Evolutionary conservation across 2,797 vertebrate genomes (phyloP), one percentile per base, ranked within the genome.

Genomic region (Gadopsis bispinosus): DNA sequence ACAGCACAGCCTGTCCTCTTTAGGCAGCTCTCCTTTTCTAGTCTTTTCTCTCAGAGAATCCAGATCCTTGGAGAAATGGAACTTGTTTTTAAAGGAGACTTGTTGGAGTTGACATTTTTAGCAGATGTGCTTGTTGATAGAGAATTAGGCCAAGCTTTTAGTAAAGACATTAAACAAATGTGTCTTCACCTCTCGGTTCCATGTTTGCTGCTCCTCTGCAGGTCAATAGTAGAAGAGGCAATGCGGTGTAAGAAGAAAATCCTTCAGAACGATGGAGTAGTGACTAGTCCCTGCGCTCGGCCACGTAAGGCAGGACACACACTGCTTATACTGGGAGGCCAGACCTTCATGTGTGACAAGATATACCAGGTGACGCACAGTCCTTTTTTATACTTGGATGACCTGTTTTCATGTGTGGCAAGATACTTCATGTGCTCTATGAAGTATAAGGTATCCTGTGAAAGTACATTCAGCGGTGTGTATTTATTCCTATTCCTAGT

Each of bases 311-410:
- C 97, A 0, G 97, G 97, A 14, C 97, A 99, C 87, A 97, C 97
- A 0, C 93, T 99, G 83, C 95, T 99, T 29, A 98, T 99, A 83
- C 91, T 99, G 68, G 97, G 97, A 0, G 97, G 97, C 19, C 97
- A 98, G 91, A 98, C 97, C 9, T 99, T 99, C 90, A 97, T 99
- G 97, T 99, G 97, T 10, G 97, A 99, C 91, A 98, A 99, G 92
- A 97, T 99, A 80, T 99, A 98, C 91, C 97, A 98, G 87, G 89
- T 91, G 41, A 66, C 20, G 43, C 9, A 53, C n/a, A 62, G 37
- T 29, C 22, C 48, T 54, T 45, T 45, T 2, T 2, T 11, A 22
- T 13, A 33, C 22, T n/a, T 63, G 7, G 10, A 69, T 35, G 19
- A 41, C 13, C 64, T 53, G 19, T 41, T 60, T 20, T 45, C 29